A percentile compares a stretch with the other conserved stretches of the same genome.
Evolutionary conservation across 2,113 vertebrate species (phyloP).

Genomic region (Chloropsis hardwickii): DNA sequence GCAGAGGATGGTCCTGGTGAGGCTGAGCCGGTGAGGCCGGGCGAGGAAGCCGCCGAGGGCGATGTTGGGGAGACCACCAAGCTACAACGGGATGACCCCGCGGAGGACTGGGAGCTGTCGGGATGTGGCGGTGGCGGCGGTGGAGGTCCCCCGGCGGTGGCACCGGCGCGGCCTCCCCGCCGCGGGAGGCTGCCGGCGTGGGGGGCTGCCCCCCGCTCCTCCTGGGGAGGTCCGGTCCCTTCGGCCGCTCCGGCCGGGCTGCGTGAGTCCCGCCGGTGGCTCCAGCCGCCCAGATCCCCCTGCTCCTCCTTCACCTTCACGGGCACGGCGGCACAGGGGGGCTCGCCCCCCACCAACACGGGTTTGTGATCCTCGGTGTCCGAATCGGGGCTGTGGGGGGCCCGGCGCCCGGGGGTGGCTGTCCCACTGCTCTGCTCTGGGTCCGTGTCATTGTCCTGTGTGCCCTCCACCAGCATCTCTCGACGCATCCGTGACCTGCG

Average conservation of each 20-base stretch:
- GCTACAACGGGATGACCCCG: constrained; percentile 87
- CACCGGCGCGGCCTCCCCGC: constrained; percentile 33
- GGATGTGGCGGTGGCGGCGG: background rate
- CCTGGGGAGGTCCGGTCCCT: constrained; percentile 65
- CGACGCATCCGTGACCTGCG: constrained; percentile 95
- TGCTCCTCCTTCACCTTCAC: constrained; percentile 85
- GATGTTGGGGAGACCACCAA: constrained; percentile 90
- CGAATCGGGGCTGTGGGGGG: constrained; percentile 77
- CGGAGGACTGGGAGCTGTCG: constrained; percentile 87
- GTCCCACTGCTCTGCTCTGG: constrained; percentile 74
- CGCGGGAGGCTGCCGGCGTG: constrained; percentile 60
- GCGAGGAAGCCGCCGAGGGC: constrained; percentile 88
- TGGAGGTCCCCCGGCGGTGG: constrained; percentile 51
- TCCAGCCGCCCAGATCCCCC: constrained; percentile 50
- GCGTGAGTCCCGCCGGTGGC: constrained; percentile 8
- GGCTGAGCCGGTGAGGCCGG: constrained; percentile 86
- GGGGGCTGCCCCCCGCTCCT: constrained; percentile 60
- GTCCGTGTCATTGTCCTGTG: constrained; percentile 89
- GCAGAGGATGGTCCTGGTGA: constrained; percentile 89
- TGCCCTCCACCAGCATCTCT: constrained; percentile 91
- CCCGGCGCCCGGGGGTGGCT: constrained; percentile 20
- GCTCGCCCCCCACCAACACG: background rate
- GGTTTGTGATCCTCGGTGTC: constrained; percentile 85
- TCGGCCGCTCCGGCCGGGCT: constrained; percentile 5
- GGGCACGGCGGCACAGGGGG: constrained; percentile 14